phyloP scores from a whole-genome alignment of 2,888 invertebrate genomes.

The Meandrusa payeni region DNA sequence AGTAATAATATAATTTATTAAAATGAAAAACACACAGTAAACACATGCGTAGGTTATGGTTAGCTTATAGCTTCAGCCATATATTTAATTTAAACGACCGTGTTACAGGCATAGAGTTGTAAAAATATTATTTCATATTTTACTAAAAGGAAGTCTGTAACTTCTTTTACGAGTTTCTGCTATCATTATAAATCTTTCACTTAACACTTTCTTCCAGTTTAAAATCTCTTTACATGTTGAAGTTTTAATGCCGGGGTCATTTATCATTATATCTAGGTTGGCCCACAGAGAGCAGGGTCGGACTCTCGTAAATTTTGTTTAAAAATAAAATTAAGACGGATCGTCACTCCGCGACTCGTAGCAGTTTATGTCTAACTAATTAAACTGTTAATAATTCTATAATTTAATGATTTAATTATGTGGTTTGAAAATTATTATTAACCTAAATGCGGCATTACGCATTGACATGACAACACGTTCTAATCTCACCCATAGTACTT shows the following conservation, averaged over 20 bases:
- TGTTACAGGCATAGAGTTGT: too few relatives aligned
- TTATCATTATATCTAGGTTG: constrained; percentile 38
- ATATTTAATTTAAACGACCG: too few relatives aligned
- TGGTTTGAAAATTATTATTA: too few relatives aligned
- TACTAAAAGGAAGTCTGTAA: constrained; percentile 11
- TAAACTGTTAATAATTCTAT: constrained; percentile 4
- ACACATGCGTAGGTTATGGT: too few relatives aligned
- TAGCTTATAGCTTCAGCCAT: too few relatives aligned
- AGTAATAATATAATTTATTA: too few relatives aligned
- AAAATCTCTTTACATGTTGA: constrained; percentile 37
- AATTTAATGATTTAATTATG: too few relatives aligned
- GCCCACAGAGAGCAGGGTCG: constrained; percentile 19
- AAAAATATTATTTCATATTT: too few relatives aligned
- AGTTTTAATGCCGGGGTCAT: constrained; percentile 38
- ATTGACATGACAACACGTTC: too few relatives aligned
- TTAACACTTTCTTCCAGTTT: constrained; percentile 29
- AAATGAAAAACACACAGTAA: too few relatives aligned
- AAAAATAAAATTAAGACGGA: constrained; percentile 39
- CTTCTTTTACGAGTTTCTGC: constrained; percentile 12
- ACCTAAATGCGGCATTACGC: too few relatives aligned
- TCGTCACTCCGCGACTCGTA: constrained; percentile 19
- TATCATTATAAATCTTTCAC: constrained; percentile 28
- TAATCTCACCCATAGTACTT: too few relatives aligned
- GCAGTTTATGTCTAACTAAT: constrained; percentile 7
- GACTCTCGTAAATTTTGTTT: constrained; percentile 36